Conservation (phyloP, 2,888 invertebrate genomes). For the Athripsodes cinereus region DNA sequence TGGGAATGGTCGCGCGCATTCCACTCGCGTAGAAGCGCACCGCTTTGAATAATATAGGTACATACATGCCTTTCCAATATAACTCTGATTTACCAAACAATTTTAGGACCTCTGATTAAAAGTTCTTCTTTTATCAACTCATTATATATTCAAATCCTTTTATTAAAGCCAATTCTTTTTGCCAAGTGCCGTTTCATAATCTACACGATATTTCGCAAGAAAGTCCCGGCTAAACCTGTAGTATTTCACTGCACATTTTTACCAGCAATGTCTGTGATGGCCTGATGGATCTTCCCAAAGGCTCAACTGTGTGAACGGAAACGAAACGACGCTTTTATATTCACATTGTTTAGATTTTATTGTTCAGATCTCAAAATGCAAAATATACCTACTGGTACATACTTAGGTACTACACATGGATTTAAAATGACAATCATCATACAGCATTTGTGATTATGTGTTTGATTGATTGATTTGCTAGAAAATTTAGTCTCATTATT, state of each 20-base stretch:
- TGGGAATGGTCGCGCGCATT: conserved; percentile 26
- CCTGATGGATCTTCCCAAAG: conserved; percentile 4
- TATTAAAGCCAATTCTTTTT: neutral
- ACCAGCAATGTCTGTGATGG: neutral
- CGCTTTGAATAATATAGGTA: conserved; percentile 24
- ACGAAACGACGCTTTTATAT: conserved; percentile 12
- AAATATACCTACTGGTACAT: neutral
- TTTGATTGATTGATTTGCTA: too few relatives aligned
- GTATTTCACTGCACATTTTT: conserved; percentile 13
- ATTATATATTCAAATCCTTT: too few relatives aligned
- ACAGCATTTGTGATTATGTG: too few relatives aligned
- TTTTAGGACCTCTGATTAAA: too few relatives aligned
- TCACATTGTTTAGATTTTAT: conserved; percentile 11
- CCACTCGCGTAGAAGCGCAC: conserved; percentile 26
- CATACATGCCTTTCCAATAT: conserved; percentile 9
- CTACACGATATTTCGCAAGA: too few relatives aligned
- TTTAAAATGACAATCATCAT: neutral
- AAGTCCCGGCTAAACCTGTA: neutral
- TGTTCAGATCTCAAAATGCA: conserved; percentile 3
- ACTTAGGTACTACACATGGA: conserved; percentile 4
- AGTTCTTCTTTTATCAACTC: too few relatives aligned
- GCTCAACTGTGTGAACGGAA: conserved; percentile 13
- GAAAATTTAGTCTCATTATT: too few relatives aligned
- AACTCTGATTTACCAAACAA: too few relatives aligned
- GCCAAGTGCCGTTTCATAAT: conserved; percentile 4